Conservation (phyloP, 2,113 vertebrate species). For the Ginglymostoma cirratum region DNA sequence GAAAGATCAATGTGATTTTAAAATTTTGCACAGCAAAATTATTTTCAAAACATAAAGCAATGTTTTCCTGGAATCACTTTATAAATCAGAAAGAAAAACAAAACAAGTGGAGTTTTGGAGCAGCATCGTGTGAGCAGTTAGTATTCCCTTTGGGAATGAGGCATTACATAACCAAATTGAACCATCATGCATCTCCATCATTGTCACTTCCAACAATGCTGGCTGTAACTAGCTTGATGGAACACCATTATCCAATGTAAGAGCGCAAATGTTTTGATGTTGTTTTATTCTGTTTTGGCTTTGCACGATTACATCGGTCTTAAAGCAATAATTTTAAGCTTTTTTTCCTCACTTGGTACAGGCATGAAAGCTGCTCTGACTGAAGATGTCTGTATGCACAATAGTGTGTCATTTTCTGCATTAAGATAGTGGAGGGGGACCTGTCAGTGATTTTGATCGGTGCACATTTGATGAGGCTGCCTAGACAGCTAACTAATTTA, state of each 20-base stretch:
- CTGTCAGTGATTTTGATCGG: constrained; percentile 4
- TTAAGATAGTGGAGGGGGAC: neutral
- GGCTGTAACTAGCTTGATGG: neutral
- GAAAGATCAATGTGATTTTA: neutral
- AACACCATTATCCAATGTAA: neutral
- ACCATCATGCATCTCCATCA: neutral
- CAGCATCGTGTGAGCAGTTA: neutral
- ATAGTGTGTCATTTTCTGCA: neutral
- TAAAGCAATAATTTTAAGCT: neutral
- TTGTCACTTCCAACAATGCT: neutral
- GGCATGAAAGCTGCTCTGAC: neutral
- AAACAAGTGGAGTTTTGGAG: neutral
- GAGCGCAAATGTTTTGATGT: neutral
- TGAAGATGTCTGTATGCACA: neutral
- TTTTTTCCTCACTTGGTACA: neutral
- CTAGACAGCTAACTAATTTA: neutral
- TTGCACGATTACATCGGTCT: neutral
- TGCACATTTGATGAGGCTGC: constrained; percentile 22
- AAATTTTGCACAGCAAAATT: neutral
- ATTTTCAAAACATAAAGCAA: neutral
- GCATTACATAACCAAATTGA: neutral
- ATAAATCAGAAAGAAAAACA: neutral
- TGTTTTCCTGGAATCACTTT: neutral
- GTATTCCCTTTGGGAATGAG: neutral
- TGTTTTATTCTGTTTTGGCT: neutral